Base-by-base conservation (phyloP, 1,140 invertebrate genomes). In the Bicyclus anynana region DNA sequence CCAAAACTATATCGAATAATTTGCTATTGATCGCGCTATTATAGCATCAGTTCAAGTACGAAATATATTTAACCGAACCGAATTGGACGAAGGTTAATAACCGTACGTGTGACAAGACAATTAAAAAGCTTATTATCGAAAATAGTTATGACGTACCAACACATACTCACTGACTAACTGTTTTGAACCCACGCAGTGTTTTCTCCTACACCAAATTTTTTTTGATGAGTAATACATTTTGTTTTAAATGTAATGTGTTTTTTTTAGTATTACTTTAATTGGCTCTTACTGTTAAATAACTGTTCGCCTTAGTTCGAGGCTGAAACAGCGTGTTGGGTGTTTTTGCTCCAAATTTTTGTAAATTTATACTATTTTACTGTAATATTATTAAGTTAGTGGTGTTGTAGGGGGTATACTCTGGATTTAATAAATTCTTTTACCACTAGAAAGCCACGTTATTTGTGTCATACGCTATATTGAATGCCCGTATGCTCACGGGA, bases 21-120 rank as follows among this genome's bases (percentile, higher is more conserved):
- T 47, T 23, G 20, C 14, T 53, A 60, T 60, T 40, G 50, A 62
- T 56, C 49, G 23, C 26, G 21, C 53, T 56, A 59, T 51, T 63
- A 55, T 59, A 61, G 42, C 56, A 46, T 27, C 69, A 37, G 40
- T 58, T 60, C 53, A 57, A 67, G 58, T 62, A 66, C 62, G 51
- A 58, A 42, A 12, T 48, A 42, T 73, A 73, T 73, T 73, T 53
- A 52, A 47, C 55, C 33, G 51, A 62, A 29, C 52, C 49, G 48
- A 50, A 37, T 49, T 56, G 20, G 23, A 51, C 38, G 66, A 71
- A 76, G 73, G 73, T 73, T 71, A 67, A 59, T 72, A 74, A 78
- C 73, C 72, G 69, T 68, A 54, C 20, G 52, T 48, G 64, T 58
- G 66, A 68, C 62, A 54, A 27, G 40, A 44, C 40, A 44, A 44